Evolutionary conservation across 2,797 vertebrate species (phyloP), one percentile per base, ranked within the genome.

Genomic region (Serranus cabrilla): DNA sequence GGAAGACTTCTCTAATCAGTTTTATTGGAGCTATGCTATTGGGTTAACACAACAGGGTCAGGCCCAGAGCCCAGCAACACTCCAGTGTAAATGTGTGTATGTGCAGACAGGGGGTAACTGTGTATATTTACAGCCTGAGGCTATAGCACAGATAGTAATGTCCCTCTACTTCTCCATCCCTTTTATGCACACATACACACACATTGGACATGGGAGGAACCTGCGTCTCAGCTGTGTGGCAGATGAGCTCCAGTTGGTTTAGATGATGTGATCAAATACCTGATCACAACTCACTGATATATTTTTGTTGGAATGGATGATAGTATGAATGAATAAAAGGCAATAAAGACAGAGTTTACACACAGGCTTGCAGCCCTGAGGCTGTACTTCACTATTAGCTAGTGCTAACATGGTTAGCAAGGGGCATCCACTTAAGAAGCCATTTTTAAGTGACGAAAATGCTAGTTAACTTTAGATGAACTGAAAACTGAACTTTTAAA

Each of bases 11-110:
- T 90, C 79, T 92, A 93, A 93, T 94, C 90, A 88, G 69, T 91
- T 94, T 93, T 95, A 93, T 91, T 91, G 90, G 86, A 91, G 89
- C 87, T 86, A 14, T 82, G 82, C 87, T 91, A 91, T 93, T 92
- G 90, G 89, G 91, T 94, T 94, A 93, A 93, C 88, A 91, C 90
- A 92, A 92, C 88, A 78, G 88, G 87, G 88, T 86, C 86, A 80
- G 83, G 74, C 76, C 61, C 42, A 20, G 37, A 80, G 67, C 75
- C 74, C 77, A 62, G 77, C 73, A 57, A 83, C 76, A 70, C 73
- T 74, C 80, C 78, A 34, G 46, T 72, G 63, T 78, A 39, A 69
- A 69, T 87, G 79, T 74, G 60, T 78, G 46, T 63, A 62, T 66
- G 70, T 1, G 21, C 63, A 55, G 58, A 71, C 62, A 46, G 54